These are phyloP conservation scores for Nesidiocoris tenuis DNA, from an alignment of 2,888 invertebrate genomes.

Conservation along the genomic window DNA sequence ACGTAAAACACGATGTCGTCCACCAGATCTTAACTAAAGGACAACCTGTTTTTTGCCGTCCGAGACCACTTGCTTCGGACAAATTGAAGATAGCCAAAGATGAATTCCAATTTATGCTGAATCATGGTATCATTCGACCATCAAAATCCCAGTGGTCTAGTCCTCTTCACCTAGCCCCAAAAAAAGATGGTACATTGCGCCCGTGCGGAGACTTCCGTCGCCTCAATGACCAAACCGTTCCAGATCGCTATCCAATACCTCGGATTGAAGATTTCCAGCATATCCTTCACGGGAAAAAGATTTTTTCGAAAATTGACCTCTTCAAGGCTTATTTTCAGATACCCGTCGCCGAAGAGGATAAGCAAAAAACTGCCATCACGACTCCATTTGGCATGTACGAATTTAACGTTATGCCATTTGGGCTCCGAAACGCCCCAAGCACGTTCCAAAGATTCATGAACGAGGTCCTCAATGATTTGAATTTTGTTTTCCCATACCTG, in stretches of 20 bases:
- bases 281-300: conserved; percentile 47
- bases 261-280: conserved; percentile 52
- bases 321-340: no score
- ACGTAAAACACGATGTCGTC: conserved; percentile 34
- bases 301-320: no score
- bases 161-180: conserved; percentile 51
- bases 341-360: no score
- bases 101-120: conserved; percentile 52
- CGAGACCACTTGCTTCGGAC: conserved; percentile 52
- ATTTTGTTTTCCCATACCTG: no score
- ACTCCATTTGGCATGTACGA: no score
- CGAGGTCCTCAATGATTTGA: no score
- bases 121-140: conserved; percentile 51
- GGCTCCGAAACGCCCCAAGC: no score
- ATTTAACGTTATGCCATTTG: no score
- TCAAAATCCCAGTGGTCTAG: conserved; percentile 53
- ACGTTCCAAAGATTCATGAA: no score
- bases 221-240: conserved; percentile 53
- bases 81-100: conserved; percentile 51
- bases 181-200: conserved; percentile 51
- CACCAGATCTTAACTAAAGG: conserved; percentile 51
- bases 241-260: conserved; percentile 53
- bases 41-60: conserved; percentile 51
- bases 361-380: no score
- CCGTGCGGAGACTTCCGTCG: conserved; percentile 54